A percentile compares a stretch with the other conserved stretches of the same genome.
Evolutionary conservation across 2,113 vertebrate genomes (phyloP).

Genomic region (Ahaetulla prasina): DNA sequence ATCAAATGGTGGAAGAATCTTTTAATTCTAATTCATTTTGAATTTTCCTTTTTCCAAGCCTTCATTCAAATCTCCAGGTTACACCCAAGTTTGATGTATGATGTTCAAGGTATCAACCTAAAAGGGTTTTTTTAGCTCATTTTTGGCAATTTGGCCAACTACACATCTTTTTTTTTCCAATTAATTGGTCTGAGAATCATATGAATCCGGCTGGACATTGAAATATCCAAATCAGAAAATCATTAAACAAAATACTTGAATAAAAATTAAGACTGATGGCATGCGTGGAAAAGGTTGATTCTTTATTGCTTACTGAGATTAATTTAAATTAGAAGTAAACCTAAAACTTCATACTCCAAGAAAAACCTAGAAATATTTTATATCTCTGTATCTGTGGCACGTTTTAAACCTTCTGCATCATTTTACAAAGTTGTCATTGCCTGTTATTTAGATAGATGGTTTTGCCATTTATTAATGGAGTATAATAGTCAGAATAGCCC

Average conservation of each 20-base stretch:
- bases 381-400: background rate
- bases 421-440: conserved; percentile 3
- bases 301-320: background rate
- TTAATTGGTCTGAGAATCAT: background rate
- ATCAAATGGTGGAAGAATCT: background rate
- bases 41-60: background rate
- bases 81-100: background rate
- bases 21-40: background rate
- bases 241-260: background rate
- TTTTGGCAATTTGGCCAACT: background rate
- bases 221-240: background rate
- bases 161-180: background rate
- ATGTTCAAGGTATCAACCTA: background rate
- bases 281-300: background rate
- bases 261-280: background rate
- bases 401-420: background rate
- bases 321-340: background rate
- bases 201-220: background rate
- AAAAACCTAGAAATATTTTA: background rate
- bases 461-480: conserved; percentile 2
- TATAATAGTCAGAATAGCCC: background rate
- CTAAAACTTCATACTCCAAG: background rate
- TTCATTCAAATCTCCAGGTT: background rate
- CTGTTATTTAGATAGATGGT: conserved; percentile 7
- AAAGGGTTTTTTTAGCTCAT: background rate